Conservation (phyloP, 1,140 invertebrate species). For the Dendroctonus ponderosae region DNA sequence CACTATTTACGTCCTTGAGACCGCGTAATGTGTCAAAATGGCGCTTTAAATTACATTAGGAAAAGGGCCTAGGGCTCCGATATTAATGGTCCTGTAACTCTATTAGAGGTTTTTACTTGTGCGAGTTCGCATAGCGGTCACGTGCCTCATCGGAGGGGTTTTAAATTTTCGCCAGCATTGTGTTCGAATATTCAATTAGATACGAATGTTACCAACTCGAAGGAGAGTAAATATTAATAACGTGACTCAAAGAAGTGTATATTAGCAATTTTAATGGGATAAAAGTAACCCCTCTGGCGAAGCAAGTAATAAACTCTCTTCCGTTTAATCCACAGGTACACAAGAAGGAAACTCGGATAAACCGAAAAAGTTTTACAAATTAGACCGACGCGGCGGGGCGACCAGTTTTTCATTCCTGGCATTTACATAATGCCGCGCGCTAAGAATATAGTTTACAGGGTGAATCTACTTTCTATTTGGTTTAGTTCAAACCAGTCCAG, state of each 20-base stretch:
- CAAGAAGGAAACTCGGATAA: slow-evolving; percentile 19
- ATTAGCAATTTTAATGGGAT: slow-evolving; percentile 27
- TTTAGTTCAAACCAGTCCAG: too few relatives aligned
- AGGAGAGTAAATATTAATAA: not conserved
- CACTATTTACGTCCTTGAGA: slow-evolving; percentile 33
- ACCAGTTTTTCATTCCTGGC: slow-evolving; percentile 18
- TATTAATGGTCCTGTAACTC: slow-evolving; percentile 32
- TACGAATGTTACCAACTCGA: not conserved
- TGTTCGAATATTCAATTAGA: slow-evolving; percentile 5
- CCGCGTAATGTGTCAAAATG: slow-evolving; percentile 34
- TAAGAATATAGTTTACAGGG: slow-evolving; percentile 15
- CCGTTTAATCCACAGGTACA: slow-evolving; percentile 26
- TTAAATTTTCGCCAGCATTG: slow-evolving; percentile 1
- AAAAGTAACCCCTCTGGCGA: slow-evolving; percentile 20
- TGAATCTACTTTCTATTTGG: not conserved
- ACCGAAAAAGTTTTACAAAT: slow-evolving; percentile 29
- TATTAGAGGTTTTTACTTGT: slow-evolving; percentile 32
- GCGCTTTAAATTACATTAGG: slow-evolving; percentile 34
- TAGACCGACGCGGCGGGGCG: slow-evolving; percentile 12
- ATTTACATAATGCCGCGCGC: slow-evolving; percentile 21
- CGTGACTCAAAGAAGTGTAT: slow-evolving; percentile 3
- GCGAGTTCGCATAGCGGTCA: slow-evolving; percentile 12
- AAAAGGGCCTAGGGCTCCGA: slow-evolving; percentile 10
- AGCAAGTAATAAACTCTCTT: slow-evolving; percentile 22
- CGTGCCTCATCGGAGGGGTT: slow-evolving; percentile 14